Base-by-base conservation (phyloP, 2,888 invertebrate species). In the Boloria euphrosyne region DNA sequence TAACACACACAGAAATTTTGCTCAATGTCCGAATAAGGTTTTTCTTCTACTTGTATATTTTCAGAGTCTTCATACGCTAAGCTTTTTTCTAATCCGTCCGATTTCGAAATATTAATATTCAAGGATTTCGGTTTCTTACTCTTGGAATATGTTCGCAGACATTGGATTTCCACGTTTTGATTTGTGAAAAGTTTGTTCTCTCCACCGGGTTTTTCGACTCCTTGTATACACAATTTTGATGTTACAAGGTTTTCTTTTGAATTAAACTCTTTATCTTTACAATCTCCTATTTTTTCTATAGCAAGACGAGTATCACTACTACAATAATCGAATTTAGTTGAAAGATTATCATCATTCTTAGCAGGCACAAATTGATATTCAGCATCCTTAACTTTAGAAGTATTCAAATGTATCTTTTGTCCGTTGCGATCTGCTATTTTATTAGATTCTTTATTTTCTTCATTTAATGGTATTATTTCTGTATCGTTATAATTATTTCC, bases 161-260 rank as follows among this genome's bases (percentile, higher is more conserved):
- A 17, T 17, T 27, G 31, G 18, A 52, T 50, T 66, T 63, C 58
- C 43, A 14, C 52, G 44, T 62, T 59, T 46, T 46, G n/a, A 46
- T 49, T 27, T 65, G 22, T 22, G 22, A 58, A 13, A 59, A 68
- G 53, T 27, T 69, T 43, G 47, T 22, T 49, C 59, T 63, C 54
- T 71, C 89, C 88, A 78, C 88, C 90, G 64, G 89, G 89, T 71
- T 87, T 87, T 78, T 89, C 89, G 13, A 86, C 86, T 50, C 87
- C 87, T 75, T 87, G 86, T 66, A 83, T 80, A 73, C 77, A 81
- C 67, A 84, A 75, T 75, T 88, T 88, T 3, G 85, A 82, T 70
- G 80, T 79, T 43, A 70, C 75, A 38, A 65, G 64, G 49, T 66
- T 66, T 65, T 69, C 57, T 57, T 70, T 63, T 44, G 63, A 46